Base-by-base conservation (phyloP, 2,888 invertebrate species). In the Sthenelais limicola region DNA sequence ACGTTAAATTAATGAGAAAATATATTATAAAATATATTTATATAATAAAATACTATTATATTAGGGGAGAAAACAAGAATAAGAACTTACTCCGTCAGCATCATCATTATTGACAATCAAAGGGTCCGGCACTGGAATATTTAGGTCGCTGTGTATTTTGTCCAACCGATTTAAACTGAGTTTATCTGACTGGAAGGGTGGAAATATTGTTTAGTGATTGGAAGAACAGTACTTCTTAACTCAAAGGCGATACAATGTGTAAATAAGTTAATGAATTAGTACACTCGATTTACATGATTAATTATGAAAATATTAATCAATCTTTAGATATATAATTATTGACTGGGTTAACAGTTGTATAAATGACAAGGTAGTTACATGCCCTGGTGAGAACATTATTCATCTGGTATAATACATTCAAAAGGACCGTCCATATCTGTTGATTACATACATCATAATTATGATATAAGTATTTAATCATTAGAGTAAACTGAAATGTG, bases 81-180 rank as follows among this genome's bases (percentile, higher is more conserved):
- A n/a, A n/a, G 3, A n/a, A 62, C 62, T 62, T 4, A 62, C 62
- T 24, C 62, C 62, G 24, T 68, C 69, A 32, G 47, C 47, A 21
- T 66, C 72, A 21, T 72, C 78, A 71, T 83, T 80, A 68, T 81
- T 80, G 33, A 81, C 73, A 4, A 81, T 62, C 4, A 82, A 73
- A 18, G 96, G 93, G 70, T 94, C 93, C 75, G 96, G 94, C 81
- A 95, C 91, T 87, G 96, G 95, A 89, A 97, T 94, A 90, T 96
- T 96, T 81, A 97, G 90, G 71, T 90, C 92, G 90, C 93, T 92
- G 86, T 94, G 92, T 49, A 97, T 93, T 83, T 93, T 93, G 70
- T 91, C 89, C 80, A 95, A 91, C 84, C 93, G 92, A 76, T 93
- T 91, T 82, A 94, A 92, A 83, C 92, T 92, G 86, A 97, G 95